Base-by-base conservation (phyloP, 2,113 vertebrate genomes). In the Chloropsis hardwickii region DNA sequence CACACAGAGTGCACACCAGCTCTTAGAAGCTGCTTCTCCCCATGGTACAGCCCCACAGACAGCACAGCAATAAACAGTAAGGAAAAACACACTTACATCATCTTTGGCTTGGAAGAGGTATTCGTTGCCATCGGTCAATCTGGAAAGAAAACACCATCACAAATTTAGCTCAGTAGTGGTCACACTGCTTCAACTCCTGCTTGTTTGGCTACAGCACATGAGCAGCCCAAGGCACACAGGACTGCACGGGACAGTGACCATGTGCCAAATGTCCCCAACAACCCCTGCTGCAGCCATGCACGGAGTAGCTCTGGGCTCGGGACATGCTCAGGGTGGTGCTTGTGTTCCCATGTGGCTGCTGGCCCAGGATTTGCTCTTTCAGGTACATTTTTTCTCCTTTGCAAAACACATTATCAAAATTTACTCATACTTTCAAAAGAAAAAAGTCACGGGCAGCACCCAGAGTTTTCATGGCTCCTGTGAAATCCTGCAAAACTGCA, bases 101-200 rank as follows among this genome's bases (percentile, higher is more conserved):
- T 99, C 99, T 99, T 99, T 99, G 99, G 99, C 99, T 99, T 99
- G 99, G 98, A 99, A 99, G 98, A 99, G 98, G 98, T 98, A 99
- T 97, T 99, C 99, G 17, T 99, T 99, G 95, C 99, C 99, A 95
- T 99, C 99, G 11, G 98, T 97, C 94, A 99, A 94, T 97, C 99
- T 99, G 98, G n/a, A 98, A 98, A 88, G 82, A 84, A 71, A 95
- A 87, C 23, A 64, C 14, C 94, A 61, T 13, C 39, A 10, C 60
- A 51, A 19, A 47, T 65, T 74, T 21, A 90, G 58, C 33, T 50
- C 14, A 33, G 58, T 2, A 14, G n/a, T 5, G 28, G 33, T 22
- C 47, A 50, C 54, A 7, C 18, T 5, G 37, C 40, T 77, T 64
- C 58, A 47, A 5, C 18, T 86, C 45, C 57, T 50, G 62, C 81